Evolutionary conservation across 2,113 vertebrate genomes (phyloP), one percentile per base, ranked within the genome.

Genomic region (Pygoscelis antarcticus): DNA sequence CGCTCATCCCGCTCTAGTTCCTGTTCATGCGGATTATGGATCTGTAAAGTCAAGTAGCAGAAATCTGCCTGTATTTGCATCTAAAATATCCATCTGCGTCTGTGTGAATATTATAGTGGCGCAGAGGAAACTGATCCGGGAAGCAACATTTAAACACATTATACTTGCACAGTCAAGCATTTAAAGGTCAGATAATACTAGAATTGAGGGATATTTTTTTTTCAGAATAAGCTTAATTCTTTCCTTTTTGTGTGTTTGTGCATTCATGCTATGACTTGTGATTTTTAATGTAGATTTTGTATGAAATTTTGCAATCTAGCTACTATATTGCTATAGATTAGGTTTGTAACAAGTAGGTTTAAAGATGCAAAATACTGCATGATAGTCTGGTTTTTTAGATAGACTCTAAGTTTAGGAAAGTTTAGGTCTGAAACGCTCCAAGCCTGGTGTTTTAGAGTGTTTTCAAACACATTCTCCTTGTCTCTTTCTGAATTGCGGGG

Each of bases 31-130:
- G 88, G 95, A 83, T 82, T 88, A 92, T 72, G 79, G 64, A 54
- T 51, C 65, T 90, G 79, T 71, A 84, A 82, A 78, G 65, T 40
- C 36, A 27, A 40, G 89, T 20, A 81, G 65, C 87, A 81, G 82
- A 70, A 93, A 40, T 29, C 81, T 93, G 90, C 90, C 66, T 61
- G 40, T 19, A 88, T 94, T 96, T 96, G 89, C 96, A 94, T 89
- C 54, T 80, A 34, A 90, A 97, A 54, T 62, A 80, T 38, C 85
- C 78, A 81, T 91, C 94, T 95, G 89, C 75, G 58, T 71, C 93
- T 47, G n/a, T 62, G 87, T 91, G 95, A 94, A 76, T 76, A 21
- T 71, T 40, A 7, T 1, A 60, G 78, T 93, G 89, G 87, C 19
- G 18, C 83, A 87, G 74, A 81, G 64, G 60, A 87, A 87, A 71